These are phyloP conservation scores for Thysanoteuthis rhombus DNA, from an alignment of 2,888 invertebrate genomes.

Conservation along the genomic window DNA sequence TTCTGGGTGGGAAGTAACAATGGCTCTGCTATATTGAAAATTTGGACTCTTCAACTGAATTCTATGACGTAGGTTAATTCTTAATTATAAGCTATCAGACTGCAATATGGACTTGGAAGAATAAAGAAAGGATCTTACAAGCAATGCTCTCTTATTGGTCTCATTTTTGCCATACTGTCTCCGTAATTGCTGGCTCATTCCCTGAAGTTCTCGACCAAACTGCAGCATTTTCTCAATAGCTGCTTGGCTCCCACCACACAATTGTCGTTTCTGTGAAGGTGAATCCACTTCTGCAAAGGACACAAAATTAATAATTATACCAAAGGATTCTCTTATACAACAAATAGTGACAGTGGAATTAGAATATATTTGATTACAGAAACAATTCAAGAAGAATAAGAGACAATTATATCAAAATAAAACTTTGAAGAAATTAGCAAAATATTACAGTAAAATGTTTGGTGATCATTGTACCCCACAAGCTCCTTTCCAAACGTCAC, in stretches of 20 bases:
- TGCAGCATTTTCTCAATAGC: constrained; percentile 93
- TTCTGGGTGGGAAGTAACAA: background rate
- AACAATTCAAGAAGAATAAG: no score
- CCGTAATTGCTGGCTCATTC: constrained; percentile 86
- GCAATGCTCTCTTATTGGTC: constrained; percentile 88
- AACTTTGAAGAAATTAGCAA: no score
- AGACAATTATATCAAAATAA: no score
- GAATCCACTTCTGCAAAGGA: constrained; percentile 53
- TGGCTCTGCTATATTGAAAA: background rate
- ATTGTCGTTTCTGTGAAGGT: constrained; percentile 67
- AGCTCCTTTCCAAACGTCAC: no score
- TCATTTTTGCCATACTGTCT: constrained; percentile 84
- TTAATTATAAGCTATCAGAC: no score
- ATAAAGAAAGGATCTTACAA: constrained; percentile 71
- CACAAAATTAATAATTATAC: background rate
- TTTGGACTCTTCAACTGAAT: no score
- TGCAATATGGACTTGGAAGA: background rate
- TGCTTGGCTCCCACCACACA: constrained; percentile 78
- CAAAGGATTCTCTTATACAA: no score
- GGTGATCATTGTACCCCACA: no score
- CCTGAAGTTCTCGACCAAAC: constrained; percentile 92
- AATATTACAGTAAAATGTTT: no score
- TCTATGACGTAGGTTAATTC: no score
- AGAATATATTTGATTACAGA: no score
- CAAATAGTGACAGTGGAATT: no score